phyloP scores from a whole-genome alignment of 1,140 invertebrate species.

The Elymnias hypermnestra region DNA sequence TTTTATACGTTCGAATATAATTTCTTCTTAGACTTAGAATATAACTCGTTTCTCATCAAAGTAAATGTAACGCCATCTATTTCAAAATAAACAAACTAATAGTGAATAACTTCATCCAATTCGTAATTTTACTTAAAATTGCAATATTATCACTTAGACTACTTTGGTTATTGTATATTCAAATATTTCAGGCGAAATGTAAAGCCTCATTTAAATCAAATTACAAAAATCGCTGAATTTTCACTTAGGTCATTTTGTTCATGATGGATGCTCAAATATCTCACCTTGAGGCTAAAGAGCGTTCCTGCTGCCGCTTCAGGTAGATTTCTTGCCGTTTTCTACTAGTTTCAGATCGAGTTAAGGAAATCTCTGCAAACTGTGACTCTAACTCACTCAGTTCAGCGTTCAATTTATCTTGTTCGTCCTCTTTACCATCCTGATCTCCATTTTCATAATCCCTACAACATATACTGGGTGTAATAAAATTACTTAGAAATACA shows the following conservation, averaged over 20 bases:
- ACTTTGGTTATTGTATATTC: too few species aligned
- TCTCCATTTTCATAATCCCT: constrained; percentile 47
- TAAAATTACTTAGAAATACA: too few species aligned
- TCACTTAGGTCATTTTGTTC: too few species aligned
- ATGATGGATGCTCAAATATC: too few species aligned
- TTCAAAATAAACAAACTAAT: too few species aligned
- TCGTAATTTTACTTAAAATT: not conserved
- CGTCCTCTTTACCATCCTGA: constrained; percentile 46
- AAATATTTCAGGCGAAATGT: too few species aligned
- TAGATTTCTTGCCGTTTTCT: constrained; percentile 17
- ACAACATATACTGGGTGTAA: constrained; percentile 13
- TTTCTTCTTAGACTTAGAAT: too few species aligned
- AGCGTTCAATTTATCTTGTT: constrained; percentile 39
- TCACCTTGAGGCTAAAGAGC: constrained; percentile 25
- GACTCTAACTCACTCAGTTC: constrained; percentile 37
- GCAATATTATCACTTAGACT: too few species aligned
- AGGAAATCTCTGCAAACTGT: constrained; percentile 28
- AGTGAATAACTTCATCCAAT: not conserved
- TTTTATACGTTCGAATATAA: not conserved
- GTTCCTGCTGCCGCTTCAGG: constrained; percentile 25
- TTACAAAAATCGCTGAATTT: too few species aligned
- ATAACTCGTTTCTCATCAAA: too few species aligned
- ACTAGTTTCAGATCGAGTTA: constrained; percentile 21
- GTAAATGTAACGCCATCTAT: too few species aligned
- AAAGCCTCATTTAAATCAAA: too few species aligned